Evolutionary conservation across 2,113 vertebrate species (phyloP).

Genomic region (Saguinus imperator): DNA sequence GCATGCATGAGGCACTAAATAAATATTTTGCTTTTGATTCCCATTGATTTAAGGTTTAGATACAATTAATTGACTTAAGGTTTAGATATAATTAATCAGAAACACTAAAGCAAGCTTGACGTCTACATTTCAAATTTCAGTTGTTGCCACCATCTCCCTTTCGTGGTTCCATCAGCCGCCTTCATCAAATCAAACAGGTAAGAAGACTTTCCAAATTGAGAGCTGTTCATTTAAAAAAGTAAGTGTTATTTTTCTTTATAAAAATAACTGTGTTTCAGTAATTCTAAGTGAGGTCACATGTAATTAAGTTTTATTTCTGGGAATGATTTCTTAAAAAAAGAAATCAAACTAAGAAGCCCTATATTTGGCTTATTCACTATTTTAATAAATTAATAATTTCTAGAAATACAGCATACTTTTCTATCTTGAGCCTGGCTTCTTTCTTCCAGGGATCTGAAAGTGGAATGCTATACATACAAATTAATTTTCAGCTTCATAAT

Average conservation of each 20-base stretch:
- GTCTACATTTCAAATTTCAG: conserved; percentile 80
- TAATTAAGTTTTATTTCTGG: conserved; percentile 10
- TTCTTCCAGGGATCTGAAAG: conserved; percentile 16
- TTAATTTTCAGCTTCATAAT: background rate
- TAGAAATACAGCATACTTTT: background rate
- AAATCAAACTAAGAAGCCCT: background rate
- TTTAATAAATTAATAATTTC: conserved; percentile 28
- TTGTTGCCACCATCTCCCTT: conserved; percentile 88
- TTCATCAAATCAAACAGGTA: conserved; percentile 95
- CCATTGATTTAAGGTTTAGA: background rate
- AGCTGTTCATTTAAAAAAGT: conserved; percentile 7
- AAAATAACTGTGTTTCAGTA: background rate
- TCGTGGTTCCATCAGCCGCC: conserved; percentile 87
- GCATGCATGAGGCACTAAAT: background rate
- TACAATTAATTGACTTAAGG: background rate
- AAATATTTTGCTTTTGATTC: background rate
- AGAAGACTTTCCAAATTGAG: conserved; percentile 65
- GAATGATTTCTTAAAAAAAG: background rate
- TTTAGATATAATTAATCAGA: conserved; percentile 22
- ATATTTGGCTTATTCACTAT: conserved; percentile 16
- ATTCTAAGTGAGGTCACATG: background rate
- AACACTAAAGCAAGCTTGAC: conserved; percentile 15
- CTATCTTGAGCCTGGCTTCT: background rate
- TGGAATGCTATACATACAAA: background rate
- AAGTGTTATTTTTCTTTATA: background rate